Conservation (phyloP, 2,113 vertebrate species). For the Cichladusa arquata region DNA sequence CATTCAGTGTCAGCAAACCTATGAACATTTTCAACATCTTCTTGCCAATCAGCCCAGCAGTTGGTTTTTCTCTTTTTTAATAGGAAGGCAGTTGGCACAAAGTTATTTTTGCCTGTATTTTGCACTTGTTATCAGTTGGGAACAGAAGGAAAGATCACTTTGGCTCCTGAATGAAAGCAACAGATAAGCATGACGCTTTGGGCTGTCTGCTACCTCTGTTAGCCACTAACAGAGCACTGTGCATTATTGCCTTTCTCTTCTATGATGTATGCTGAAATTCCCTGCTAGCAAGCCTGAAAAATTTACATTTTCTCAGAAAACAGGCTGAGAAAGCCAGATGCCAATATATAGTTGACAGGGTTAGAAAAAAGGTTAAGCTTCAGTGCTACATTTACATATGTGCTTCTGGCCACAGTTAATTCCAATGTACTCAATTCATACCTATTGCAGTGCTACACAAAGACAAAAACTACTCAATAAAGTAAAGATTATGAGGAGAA, state of each 20-base stretch:
- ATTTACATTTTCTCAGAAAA: slow-evolving; percentile 26
- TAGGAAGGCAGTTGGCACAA: not conserved
- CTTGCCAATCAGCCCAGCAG: not conserved
- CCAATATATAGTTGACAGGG: not conserved
- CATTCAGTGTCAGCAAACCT: not conserved
- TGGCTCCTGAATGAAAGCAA: not conserved
- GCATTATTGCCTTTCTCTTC: not conserved
- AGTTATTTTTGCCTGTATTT: not conserved
- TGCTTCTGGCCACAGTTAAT: not conserved
- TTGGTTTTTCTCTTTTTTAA: not conserved
- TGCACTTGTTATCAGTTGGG: not conserved
- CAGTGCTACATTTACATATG: not conserved
- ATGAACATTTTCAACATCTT: not conserved
- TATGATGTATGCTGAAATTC: not conserved
- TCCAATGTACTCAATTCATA: not conserved
- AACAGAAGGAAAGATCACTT: slow-evolving; percentile 19
- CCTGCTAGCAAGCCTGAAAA: not conserved
- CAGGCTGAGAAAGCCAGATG: not conserved
- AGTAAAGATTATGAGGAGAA: not conserved
- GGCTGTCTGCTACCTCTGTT: not conserved
- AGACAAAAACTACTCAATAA: not conserved
- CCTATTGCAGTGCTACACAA: not conserved
- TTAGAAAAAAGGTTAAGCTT: not conserved
- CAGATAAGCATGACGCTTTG: slow-evolving; percentile 1
- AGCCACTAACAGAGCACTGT: not conserved